Evolutionary conservation across 2,797 vertebrate genomes (phyloP).

Genomic region (Bradypus variegatus): DNA sequence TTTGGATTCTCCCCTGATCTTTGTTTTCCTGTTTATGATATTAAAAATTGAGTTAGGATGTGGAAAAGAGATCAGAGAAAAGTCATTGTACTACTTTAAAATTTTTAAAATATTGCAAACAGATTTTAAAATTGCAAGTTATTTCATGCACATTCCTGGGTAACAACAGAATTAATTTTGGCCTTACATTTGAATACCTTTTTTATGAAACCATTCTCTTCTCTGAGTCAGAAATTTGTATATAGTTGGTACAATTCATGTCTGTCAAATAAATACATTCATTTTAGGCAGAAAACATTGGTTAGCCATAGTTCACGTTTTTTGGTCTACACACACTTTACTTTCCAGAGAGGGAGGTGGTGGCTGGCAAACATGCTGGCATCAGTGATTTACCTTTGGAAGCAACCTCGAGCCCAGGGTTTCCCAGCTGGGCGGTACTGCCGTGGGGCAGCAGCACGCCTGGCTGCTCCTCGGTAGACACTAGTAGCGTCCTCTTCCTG

Average conservation of each 20-base stretch:
- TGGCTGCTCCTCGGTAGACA: not conserved
- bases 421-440: not conserved
- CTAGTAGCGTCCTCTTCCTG: not conserved
- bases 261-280: not conserved
- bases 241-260: not conserved
- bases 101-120: constrained; percentile 3
- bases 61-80: not conserved
- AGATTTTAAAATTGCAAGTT: constrained; percentile 26
- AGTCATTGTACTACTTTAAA: not conserved
- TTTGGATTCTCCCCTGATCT: not conserved
- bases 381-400: not conserved
- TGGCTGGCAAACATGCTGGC: not conserved
- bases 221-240: constrained; percentile 3
- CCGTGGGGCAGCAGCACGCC: not conserved
- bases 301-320: not conserved
- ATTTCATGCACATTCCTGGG: not conserved
- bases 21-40: not conserved
- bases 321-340: not conserved
- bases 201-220: constrained; percentile 25
- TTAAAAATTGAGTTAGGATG: constrained; percentile 1
- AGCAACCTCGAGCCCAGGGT: not conserved
- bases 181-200: not conserved
- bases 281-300: constrained; percentile 4
- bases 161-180: not conserved
- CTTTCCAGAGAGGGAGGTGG: not conserved